phyloP scores from a whole-genome alignment of 2,113 vertebrate genomes.

The Corvus hawaiiensis region DNA sequence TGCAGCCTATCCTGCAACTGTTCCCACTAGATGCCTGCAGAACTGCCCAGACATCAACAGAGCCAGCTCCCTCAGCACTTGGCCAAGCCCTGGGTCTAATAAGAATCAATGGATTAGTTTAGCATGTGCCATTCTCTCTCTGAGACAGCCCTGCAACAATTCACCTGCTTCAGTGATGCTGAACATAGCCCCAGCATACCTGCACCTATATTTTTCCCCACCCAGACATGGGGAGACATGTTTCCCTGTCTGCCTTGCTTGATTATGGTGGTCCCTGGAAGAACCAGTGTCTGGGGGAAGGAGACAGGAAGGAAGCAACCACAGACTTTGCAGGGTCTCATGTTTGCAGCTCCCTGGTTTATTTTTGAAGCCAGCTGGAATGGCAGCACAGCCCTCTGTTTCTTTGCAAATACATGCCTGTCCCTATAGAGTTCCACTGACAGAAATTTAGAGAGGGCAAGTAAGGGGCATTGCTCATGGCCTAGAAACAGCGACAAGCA shows the following conservation, averaged over 20 bases:
- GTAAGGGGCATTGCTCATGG: neutral
- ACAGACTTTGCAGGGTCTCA: neutral
- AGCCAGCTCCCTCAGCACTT: neutral
- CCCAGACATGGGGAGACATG: accelerated
- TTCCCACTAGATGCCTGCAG: neutral
- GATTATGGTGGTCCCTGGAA: neutral
- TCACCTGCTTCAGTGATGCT: neutral
- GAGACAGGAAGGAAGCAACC: neutral
- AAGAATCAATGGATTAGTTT: neutral
- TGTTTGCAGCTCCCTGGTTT: neutral
- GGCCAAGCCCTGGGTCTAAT: neutral
- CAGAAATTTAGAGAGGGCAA: neutral
- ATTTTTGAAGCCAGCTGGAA: neutral
- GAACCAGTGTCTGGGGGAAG: neutral
- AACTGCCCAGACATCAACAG: neutral
- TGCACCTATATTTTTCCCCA: neutral
- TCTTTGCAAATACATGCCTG: neutral
- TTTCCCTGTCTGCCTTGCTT: neutral
- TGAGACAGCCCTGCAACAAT: neutral
- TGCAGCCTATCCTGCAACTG: neutral
- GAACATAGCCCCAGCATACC: accelerated
- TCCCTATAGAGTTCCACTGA: neutral
- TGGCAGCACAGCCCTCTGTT: neutral
- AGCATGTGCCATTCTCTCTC: neutral
- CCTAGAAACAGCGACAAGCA: neutral